Evolutionary conservation across 1,140 invertebrate genomes (phyloP).

Genomic region (Saxidomus purpurata): DNA sequence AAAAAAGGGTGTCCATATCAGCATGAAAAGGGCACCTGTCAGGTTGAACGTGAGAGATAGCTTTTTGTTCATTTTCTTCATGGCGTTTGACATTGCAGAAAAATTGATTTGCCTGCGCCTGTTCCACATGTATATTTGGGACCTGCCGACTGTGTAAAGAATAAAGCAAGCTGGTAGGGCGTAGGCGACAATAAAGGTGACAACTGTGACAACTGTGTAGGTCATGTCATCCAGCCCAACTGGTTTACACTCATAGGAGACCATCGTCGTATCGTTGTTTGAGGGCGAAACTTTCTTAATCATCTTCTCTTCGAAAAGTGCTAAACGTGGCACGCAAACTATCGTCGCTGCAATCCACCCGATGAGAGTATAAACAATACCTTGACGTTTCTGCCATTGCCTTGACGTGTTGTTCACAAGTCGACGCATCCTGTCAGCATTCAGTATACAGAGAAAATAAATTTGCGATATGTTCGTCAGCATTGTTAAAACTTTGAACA

Average conservation of each 20-base stretch:
- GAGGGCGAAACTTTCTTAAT: neutral
- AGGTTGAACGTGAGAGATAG: constrained; percentile 38
- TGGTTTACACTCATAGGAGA: constrained; percentile 4
- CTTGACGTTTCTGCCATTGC: constrained; percentile 54
- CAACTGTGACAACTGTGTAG: neutral
- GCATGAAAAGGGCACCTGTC: neutral
- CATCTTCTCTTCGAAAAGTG: constrained; percentile 29
- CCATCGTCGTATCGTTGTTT: neutral
- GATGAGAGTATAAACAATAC: neutral
- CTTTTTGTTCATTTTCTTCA: constrained; percentile 14
- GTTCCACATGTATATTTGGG: constrained; percentile 31
- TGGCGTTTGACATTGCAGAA: neutral
- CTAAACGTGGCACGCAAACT: constrained; percentile 1
- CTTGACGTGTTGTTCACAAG: neutral
- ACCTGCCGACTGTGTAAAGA: neutral
- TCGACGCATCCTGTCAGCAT: constrained; percentile 9
- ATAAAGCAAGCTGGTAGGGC: constrained; percentile 2
- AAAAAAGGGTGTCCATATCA: constrained; percentile 57
- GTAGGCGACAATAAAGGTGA: constrained; percentile 12
- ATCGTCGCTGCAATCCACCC: constrained; percentile 3
- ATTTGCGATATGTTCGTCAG: constrained; percentile 48
- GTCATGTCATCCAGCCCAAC: neutral
- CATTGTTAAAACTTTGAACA: constrained; percentile 59
- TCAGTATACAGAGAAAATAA: constrained; percentile 37
- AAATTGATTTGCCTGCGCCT: constrained; percentile 1